phyloP scores from a whole-genome alignment of 1,140 invertebrate species.

The Schlechtendalia chinensis region DNA sequence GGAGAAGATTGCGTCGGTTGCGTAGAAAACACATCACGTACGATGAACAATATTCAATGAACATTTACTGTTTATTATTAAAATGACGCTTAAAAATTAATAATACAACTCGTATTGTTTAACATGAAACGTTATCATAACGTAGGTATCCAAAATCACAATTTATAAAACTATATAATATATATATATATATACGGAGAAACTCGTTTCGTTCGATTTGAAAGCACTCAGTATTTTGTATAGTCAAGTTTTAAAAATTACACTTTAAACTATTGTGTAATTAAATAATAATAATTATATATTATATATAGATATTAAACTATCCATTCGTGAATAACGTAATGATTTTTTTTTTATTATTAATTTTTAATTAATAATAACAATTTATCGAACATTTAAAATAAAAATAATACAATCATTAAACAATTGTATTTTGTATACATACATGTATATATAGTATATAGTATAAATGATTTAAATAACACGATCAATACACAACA shows the following conservation, averaged over 20 bases:
- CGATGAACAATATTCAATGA: neutral
- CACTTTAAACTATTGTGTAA: neutral
- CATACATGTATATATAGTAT: no score
- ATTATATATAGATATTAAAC: neutral
- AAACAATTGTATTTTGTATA: no score
- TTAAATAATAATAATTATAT: neutral
- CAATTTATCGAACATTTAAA: slow-evolving; percentile 3
- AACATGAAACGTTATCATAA: neutral
- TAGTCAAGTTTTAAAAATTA: slow-evolving; percentile 18
- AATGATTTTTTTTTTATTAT: slow-evolving; percentile 7
- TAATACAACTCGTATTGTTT: neutral
- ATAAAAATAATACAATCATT: slow-evolving; percentile 14
- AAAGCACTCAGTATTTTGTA: slow-evolving; percentile 42
- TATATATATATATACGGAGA: no score
- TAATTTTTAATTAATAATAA: no score
- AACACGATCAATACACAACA: slow-evolving; percentile 1
- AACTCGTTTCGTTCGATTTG: slow-evolving; percentile 5
- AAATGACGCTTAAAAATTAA: slow-evolving; percentile 8
- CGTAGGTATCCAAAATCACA: slow-evolving; percentile 19
- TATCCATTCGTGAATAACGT: neutral
- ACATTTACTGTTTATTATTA: slow-evolving; percentile 20
- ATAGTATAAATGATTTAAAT: neutral
- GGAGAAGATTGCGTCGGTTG: no score
- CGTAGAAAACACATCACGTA: no score
- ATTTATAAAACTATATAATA: no score